phyloP scores from a whole-genome alignment of 2,888 invertebrate genomes.

The Spodoptera exigua region DNA sequence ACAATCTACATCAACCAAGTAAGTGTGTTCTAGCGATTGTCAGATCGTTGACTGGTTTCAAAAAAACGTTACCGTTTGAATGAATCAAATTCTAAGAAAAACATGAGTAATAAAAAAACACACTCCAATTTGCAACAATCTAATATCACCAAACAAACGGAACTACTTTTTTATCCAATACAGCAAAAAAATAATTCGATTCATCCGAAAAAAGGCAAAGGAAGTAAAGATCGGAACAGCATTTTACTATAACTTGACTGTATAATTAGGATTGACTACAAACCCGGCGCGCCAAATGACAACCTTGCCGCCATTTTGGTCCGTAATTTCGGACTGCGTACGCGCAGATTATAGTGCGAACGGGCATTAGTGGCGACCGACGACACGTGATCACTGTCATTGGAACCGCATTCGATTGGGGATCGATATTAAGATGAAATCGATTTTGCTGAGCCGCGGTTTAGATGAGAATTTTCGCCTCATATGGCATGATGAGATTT shows the following conservation, averaged over 20 bases:
- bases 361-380: conserved; percentile 73
- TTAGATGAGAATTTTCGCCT: conserved; percentile 52
- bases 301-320: conserved; percentile 79
- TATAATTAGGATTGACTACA: conserved; percentile 79
- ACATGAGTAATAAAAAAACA: conserved; percentile 1
- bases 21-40: too few relatives aligned
- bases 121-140: conserved; percentile 3
- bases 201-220: conserved; percentile 62
- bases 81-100: neutral
- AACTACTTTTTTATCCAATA: conserved; percentile 41
- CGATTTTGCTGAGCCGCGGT: conserved; percentile 61
- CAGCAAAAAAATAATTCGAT: conserved; percentile 25
- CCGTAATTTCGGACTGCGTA: conserved; percentile 79
- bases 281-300: conserved; percentile 80
- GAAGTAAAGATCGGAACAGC: conserved; percentile 73
- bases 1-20: too few relatives aligned
- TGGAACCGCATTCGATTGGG: conserved; percentile 65
- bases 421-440: conserved; percentile 64
- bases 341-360: conserved; percentile 82
- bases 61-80: too few relatives aligned
- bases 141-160: conserved; percentile 33
- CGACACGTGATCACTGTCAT: conserved; percentile 78
- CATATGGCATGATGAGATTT: conserved; percentile 17
- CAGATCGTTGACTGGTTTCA: too few relatives aligned
- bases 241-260: conserved; percentile 58